Evolutionary conservation across 2,797 vertebrate species (phyloP).

Genomic region (Hippocampus kuda): DNA sequence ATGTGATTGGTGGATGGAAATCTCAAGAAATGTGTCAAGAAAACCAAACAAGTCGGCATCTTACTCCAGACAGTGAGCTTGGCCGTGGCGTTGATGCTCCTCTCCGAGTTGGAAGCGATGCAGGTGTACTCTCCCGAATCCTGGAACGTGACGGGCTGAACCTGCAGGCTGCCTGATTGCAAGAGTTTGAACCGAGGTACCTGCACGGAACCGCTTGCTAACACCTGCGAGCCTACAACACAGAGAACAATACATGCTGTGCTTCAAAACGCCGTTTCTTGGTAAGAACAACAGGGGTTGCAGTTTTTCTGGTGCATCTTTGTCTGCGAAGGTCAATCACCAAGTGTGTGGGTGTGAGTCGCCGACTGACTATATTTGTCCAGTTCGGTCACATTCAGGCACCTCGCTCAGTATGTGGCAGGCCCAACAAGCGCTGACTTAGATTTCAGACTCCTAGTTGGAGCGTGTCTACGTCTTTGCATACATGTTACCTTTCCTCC

Average conservation of each 20-base stretch:
- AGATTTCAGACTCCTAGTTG: background rate
- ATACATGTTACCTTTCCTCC: conserved; percentile 77
- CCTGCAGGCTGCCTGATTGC: conserved; percentile 82
- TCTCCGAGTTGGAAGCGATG: conserved; percentile 74
- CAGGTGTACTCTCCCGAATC: conserved; percentile 86
- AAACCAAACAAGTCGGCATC: conserved; percentile 19
- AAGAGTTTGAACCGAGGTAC: conserved; percentile 80
- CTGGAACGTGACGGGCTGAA: conserved; percentile 73
- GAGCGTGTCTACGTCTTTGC: conserved; percentile 8
- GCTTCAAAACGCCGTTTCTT: background rate
- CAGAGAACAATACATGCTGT: background rate
- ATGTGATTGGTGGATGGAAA: no score
- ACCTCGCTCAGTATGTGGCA: background rate
- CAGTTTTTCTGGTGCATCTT: no score
- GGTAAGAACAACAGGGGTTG: no score
- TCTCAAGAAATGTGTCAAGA: no score
- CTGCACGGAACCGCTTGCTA: conserved; percentile 84
- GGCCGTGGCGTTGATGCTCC: conserved; percentile 69
- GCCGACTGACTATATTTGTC: background rate
- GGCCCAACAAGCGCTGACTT: background rate
- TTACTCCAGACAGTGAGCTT: conserved; percentile 90
- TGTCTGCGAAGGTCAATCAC: background rate
- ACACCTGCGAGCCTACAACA: conserved; percentile 69
- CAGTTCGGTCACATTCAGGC: background rate
- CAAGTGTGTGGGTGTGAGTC: background rate